Percentiles rank a stretch among this genome's conserved stretches.
These are phyloP conservation scores for Apocheima hispidaria DNA, from an alignment of 2,888 invertebrate species.

Conservation along the genomic window DNA sequence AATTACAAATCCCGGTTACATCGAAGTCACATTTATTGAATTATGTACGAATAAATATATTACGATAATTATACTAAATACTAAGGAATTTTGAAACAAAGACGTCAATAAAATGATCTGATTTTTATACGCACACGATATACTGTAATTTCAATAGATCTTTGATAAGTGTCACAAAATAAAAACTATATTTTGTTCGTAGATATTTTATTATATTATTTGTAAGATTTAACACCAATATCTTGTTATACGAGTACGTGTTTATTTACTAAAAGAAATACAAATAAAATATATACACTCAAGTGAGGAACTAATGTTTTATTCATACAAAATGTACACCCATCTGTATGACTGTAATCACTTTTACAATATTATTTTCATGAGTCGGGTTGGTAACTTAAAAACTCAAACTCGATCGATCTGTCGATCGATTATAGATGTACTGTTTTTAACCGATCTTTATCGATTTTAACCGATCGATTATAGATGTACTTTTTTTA, in stretches of 20 bases:
- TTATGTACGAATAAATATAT: constrained; percentile 50
- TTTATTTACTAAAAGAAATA: constrained; percentile 77
- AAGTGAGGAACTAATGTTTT: constrained; percentile 47
- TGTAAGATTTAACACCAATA: constrained; percentile 70
- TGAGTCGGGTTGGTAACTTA: no score
- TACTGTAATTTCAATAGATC: constrained; percentile 49
- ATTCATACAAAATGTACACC: constrained; percentile 25
- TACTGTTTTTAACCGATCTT: no score
- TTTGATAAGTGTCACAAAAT: constrained; percentile 64
- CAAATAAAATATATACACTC: constrained; percentile 74
- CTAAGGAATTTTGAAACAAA: constrained; percentile 48
- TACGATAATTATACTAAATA: constrained; percentile 45
- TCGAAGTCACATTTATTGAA: constrained; percentile 61
- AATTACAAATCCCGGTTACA: constrained; percentile 48
- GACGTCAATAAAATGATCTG: constrained; percentile 68
- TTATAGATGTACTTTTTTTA: no score
- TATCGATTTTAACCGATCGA: no score
- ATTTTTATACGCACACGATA: constrained; percentile 56
- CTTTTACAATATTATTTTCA: no score
- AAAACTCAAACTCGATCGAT: no score
- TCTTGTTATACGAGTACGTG: constrained; percentile 76
- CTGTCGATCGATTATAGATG: no score
- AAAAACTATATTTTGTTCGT: constrained; percentile 45
- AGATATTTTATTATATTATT: constrained; percentile 41
- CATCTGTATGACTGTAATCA: no score